A percentile compares a stretch with the other conserved stretches of the same genome.
Evolutionary conservation across 1,140 invertebrate species (phyloP).

Genomic region (Aphidius gifuensis): DNA sequence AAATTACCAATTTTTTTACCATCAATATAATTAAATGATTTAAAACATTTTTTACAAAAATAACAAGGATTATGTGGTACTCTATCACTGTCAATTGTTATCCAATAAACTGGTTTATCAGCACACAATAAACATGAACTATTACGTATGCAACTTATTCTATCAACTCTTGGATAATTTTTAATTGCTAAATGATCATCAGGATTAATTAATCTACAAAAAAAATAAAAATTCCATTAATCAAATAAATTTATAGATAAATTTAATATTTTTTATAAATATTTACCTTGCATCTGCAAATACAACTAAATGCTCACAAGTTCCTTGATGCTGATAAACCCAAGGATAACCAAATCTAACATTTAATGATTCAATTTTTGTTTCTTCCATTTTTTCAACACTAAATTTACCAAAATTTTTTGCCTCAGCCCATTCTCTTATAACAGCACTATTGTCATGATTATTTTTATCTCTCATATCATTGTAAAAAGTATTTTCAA

Average conservation of each 20-base stretch:
- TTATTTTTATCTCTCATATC: constrained; percentile 62
- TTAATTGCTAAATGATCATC: constrained; percentile 50
- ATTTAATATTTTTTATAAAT: background rate
- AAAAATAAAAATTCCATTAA: constrained; percentile 30
- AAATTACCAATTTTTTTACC: constrained; percentile 54
- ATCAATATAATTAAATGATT: constrained; percentile 63
- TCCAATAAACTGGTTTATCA: constrained; percentile 56
- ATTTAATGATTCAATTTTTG: constrained; percentile 62
- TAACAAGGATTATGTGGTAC: constrained; percentile 66
- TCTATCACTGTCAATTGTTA: constrained; percentile 58
- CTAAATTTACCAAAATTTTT: constrained; percentile 59
- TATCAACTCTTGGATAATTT: constrained; percentile 57
- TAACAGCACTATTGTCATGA: constrained; percentile 63
- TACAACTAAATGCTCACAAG: constrained; percentile 82
- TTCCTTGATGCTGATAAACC: constrained; percentile 84
- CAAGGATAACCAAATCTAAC: constrained; percentile 73
- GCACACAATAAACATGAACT: constrained; percentile 59
- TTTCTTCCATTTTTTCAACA: constrained; percentile 60
- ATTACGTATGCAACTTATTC: constrained; percentile 46
- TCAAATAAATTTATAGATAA: background rate
- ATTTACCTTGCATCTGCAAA: constrained; percentile 68
- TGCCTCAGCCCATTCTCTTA: constrained; percentile 64
- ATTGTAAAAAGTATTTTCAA: constrained; percentile 77
- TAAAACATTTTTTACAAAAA: constrained; percentile 65
- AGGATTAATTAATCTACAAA: constrained; percentile 53